These are phyloP conservation scores for Solenopsis fugax DNA, from an alignment of 1,140 invertebrate genomes.

Conservation along the genomic window DNA sequence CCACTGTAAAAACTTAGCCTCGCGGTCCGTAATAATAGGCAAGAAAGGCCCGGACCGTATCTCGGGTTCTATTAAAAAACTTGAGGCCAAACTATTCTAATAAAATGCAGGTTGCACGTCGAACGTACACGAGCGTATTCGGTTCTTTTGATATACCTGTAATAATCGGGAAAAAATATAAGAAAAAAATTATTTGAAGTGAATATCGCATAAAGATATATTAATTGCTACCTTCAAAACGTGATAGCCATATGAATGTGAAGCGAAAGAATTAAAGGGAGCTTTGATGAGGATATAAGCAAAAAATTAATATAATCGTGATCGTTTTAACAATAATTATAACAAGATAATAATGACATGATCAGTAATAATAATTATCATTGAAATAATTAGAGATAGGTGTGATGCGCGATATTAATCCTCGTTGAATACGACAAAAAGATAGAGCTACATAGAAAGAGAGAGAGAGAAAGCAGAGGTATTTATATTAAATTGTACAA, in stretches of 20 bases:
- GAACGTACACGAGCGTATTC: constrained; percentile 30
- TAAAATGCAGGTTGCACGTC: constrained; percentile 71
- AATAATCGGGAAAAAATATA: constrained; percentile 24
- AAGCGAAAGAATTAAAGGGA: constrained; percentile 16
- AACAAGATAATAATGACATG: constrained; percentile 14
- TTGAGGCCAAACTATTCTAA: constrained; percentile 72
- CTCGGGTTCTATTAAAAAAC: constrained; percentile 73
- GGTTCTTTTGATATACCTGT: not conserved
- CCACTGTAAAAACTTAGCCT: constrained; percentile 38
- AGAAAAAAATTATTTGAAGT: constrained; percentile 28
- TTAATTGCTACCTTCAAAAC: constrained; percentile 16
- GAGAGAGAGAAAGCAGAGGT: constrained; percentile 1
- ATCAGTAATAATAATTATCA: constrained; percentile 51
- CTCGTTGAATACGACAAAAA: constrained; percentile 42
- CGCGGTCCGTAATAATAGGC: constrained; percentile 39
- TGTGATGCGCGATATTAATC: constrained; percentile 39
- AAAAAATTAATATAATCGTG: constrained; percentile 30
- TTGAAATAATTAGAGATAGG: constrained; percentile 53
- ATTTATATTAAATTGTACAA: constrained; percentile 42
- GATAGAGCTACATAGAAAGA: constrained; percentile 11
- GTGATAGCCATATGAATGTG: not conserved
- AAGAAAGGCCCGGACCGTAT: constrained; percentile 37
- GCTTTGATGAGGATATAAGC: constrained; percentile 17
- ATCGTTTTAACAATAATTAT: constrained; percentile 46
- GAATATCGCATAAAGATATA: not conserved